Evolutionary conservation across 1,140 invertebrate species (phyloP), one percentile per base, ranked within the genome.

Genomic region (Microvelia longipes): DNA sequence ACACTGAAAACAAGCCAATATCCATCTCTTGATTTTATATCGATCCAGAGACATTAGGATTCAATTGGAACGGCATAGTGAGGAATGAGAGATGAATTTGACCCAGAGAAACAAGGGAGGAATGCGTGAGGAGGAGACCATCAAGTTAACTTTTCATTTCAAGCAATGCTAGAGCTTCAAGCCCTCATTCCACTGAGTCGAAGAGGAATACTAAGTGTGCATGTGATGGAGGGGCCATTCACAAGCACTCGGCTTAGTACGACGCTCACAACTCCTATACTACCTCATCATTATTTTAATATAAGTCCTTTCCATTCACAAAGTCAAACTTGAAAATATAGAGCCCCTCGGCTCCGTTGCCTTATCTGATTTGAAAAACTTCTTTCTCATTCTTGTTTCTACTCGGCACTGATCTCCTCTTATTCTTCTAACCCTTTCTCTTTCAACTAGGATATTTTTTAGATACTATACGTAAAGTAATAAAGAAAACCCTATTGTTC

Each of bases 111-210:
- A 72, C 71, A 50, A 67, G 68, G 65, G 25, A 66, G 69, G 71
- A 72, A 72, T 72, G 69, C 71, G 71, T 67, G 69, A 72, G 64
- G 28, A n/a, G 26, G 15, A 25, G 62, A 2, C 15, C 62, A 5
- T 5, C 24, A 65, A 65, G 69, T 70, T 70, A 72, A 69, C 71
- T 72, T 72, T 72, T 72, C 67, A 72, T 72, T 72, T 72, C 71
- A 72, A 67, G 71, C 71, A 29, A 63, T 50, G 28, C 26, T 28
- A n/a, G n/a, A n/a, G n/a, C n/a, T n/a, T n/a, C n/a, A n/a, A n/a
- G n/a, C n/a, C n/a, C n/a, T n/a, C n/a, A n/a, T n/a, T n/a, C n/a
- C n/a, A n/a, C n/a, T 29, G 64, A 14, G 66, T 61, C 29, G 13
- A 24, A 50, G 67, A 28, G 71, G 71, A 72, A 72, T 72, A 72